Evolutionary conservation across 2,888 invertebrate species (phyloP), one percentile per base, ranked within the genome.

Genomic region (Rhagophthalmus giganteus): DNA sequence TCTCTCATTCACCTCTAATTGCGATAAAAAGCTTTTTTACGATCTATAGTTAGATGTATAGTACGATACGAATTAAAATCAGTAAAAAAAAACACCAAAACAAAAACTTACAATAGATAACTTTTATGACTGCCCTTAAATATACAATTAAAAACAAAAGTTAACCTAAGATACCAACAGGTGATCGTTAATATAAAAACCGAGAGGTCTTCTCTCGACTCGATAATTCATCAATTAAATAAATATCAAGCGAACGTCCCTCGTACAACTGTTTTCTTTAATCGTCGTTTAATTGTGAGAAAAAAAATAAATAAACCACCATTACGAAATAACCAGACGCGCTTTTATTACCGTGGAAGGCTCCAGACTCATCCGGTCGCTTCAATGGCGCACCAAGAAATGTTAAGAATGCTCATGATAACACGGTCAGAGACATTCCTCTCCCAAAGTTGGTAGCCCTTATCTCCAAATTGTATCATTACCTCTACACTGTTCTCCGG

Each of bases 401-500:
- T 55, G 53, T 39, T 31, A 54, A 42, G 58, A 58, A 58, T 58
- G 47, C 48, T 26, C 31, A 39, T 51, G 58, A 58, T 56, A 56
- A 56, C 54, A 41, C 47, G 45, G 27, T 39, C 51, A 34, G 40
- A 37, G 48, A 54, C 56, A 57, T 59, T 59, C 59, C 54, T 46
- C 47, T 52, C 40, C 44, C 47, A 44, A 53, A 59, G 53, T 55
- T 51, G 57, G 59, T 57, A 55, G 57, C 59, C 33, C 39, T 58
- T 58, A 58, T 58, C 58, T 56, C 34, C 16, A 52, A 56, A 56
- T 54, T 56, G 56, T 58, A 58, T 58, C 58, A 42, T 56, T 50
- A 49, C 33, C 45, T 53, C 54, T 62, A 64, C 65, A 65, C 65
- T 62, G 65, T 63, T 65, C 59, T 49, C 33, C 41, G 47, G 69